These are phyloP conservation scores for Globia sparganii DNA, from an alignment of 2,888 invertebrate genomes.

Conservation along the genomic window DNA sequence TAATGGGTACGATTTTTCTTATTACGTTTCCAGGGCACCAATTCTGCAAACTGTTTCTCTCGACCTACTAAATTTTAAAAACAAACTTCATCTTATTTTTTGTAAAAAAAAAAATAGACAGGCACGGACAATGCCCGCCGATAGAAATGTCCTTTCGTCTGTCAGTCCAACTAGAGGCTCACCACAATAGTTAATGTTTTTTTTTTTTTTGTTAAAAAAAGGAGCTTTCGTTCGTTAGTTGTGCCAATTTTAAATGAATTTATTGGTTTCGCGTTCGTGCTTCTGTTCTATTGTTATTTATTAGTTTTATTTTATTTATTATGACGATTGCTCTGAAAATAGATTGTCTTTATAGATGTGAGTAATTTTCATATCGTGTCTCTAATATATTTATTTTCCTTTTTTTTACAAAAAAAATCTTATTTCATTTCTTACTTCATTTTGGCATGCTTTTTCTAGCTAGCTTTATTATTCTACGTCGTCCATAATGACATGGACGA, in stretches of 20 bases:
- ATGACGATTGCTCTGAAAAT: conserved; percentile 4
- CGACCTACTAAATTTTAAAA: conserved; percentile 23
- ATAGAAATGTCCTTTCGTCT: conserved; percentile 37
- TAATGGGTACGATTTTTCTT: neutral
- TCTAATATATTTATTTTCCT: too few species aligned
- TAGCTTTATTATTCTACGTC: too few species aligned
- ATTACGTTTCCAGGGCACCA: conserved; percentile 24
- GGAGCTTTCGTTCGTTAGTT: conserved; percentile 38
- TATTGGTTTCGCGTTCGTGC: conserved; percentile 5
- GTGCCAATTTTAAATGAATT: conserved; percentile 38
- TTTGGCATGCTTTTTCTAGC: too few species aligned
- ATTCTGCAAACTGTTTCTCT: conserved; percentile 24
- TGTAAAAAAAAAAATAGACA: neutral
- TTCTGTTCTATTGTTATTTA: neutral
- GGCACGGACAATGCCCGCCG: conserved; percentile 19
- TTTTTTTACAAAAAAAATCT: too few species aligned
- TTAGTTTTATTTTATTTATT: neutral
- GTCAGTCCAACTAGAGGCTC: conserved; percentile 30
- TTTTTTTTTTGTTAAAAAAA: conserved; percentile 23
- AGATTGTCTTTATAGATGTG: neutral
- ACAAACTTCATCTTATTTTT: conserved; percentile 11
- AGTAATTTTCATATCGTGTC: neutral
- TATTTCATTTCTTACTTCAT: too few species aligned
- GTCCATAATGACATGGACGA: too few species aligned
- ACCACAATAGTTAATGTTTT: conserved; percentile 40